Base-by-base conservation (phyloP, 2,797 vertebrate species). In the Galagoides demidoff region DNA sequence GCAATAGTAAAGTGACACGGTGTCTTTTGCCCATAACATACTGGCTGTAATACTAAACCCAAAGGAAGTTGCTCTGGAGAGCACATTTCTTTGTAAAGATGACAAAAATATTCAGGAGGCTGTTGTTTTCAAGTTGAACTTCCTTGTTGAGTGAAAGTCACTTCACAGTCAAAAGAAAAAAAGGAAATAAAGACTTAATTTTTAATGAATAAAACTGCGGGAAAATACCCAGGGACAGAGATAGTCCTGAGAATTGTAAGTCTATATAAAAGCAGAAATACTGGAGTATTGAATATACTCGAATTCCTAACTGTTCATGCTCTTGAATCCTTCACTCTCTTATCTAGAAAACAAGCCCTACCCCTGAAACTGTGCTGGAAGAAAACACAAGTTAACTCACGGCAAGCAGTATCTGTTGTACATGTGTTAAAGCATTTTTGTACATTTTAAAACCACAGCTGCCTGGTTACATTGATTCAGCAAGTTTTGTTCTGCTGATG, bases 91-190 rank as follows among this genome's bases (percentile, higher is more conserved):
- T 95, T 93, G 77, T 89, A 68, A 86, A 92, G 78, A 94, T 82
- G 91, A 89, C 83, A 89, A 43, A 95, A 96, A 96, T 92, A 90
- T 90, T 92, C 73, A 95, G 91, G 49, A 5, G 92, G 83, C 64
- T 71, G 77, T 49, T 95, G 94, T 94, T 95, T 96, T 68, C 97
- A 84, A 92, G 63, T n/a, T 90, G 83, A 97, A 76, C 77, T 98
- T 97, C 96, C 81, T 61, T 78, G 19, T 92, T 97, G 84, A 97
- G 96, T 97, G 85, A 97, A 97, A 96, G 84, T 66, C 78, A 95
- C 55, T 25, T 8, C 82, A 86, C 84, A 96, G 49, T 23, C 17
- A 71, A 77, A 84, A 83, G 63, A 74, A 79, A 95, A 92, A 14
- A 74, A 10, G 31, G 20, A 63, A 37, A 74, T 78, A 64, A 57